These are phyloP conservation scores for Cheilosia variabilis DNA, from an alignment of 2,888 invertebrate genomes.

Conservation along the genomic window DNA sequence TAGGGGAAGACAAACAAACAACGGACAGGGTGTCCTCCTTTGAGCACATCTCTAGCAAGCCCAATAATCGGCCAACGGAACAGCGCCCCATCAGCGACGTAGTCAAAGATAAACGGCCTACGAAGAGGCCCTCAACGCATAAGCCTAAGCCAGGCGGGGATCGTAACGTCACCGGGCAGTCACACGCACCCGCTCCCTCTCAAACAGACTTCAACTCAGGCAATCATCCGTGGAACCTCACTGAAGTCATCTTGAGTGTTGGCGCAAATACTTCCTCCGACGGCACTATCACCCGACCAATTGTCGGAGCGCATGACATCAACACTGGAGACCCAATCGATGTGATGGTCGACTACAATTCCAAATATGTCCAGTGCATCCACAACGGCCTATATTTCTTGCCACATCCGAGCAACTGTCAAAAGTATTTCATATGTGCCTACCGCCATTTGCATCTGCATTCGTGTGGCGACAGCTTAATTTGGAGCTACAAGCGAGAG, in stretches of 20 bases:
- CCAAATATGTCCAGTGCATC: slow-evolving; percentile 78
- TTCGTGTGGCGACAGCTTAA: slow-evolving; percentile 79
- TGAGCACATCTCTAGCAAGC: background rate
- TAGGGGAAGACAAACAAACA: background rate
- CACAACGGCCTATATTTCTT: slow-evolving; percentile 82
- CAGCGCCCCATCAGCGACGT: no score
- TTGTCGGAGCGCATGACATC: slow-evolving; percentile 78
- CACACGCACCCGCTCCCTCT: background rate
- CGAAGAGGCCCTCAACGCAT: no score
- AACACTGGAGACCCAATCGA: slow-evolving; percentile 77
- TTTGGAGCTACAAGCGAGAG: slow-evolving; percentile 79
- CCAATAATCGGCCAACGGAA: no score
- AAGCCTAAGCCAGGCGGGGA: background rate
- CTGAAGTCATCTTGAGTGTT: slow-evolving; percentile 49
- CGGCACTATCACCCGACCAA: slow-evolving; percentile 59
- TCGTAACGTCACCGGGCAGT: background rate
- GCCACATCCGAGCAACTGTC: slow-evolving; percentile 81
- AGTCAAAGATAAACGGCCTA: no score
- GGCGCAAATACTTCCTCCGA: background rate
- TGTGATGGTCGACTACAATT: slow-evolving; percentile 79
- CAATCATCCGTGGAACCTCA: slow-evolving; percentile 29
- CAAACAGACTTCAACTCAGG: background rate
- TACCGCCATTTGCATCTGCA: slow-evolving; percentile 81
- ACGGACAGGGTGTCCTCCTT: background rate
- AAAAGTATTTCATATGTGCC: slow-evolving; percentile 81